Percentiles rank a stretch among this genome's conserved stretches.
These are phyloP conservation scores for Hetaerina americana DNA, from an alignment of 1,140 invertebrate species.

Conservation along the genomic window DNA sequence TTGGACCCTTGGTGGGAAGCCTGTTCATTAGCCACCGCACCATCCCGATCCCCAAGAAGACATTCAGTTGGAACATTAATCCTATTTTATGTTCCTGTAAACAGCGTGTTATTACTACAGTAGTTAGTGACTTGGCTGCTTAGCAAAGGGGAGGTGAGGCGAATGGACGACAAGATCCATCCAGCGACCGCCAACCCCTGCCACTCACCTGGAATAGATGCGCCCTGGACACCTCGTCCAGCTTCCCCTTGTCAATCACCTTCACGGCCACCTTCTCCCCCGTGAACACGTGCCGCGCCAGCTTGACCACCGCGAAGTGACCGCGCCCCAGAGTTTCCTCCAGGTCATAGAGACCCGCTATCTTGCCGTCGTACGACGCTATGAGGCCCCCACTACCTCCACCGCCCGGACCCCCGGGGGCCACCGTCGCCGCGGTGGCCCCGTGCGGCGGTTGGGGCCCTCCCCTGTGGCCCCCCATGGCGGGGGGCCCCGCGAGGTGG, in stretches of 20 bases:
- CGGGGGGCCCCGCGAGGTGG: neutral
- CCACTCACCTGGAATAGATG: slow-evolving; percentile 96
- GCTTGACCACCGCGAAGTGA: slow-evolving; percentile 98
- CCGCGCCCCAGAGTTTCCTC: slow-evolving; percentile 88
- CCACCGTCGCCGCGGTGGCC: neutral
- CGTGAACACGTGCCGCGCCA: slow-evolving; percentile 96
- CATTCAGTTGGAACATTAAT: too few relatives aligned
- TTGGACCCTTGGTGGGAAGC: too few relatives aligned
- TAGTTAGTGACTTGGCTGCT: too few relatives aligned
- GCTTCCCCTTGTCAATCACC: slow-evolving; percentile 96
- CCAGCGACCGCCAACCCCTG: slow-evolving; percentile 13
- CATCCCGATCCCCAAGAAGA: too few relatives aligned
- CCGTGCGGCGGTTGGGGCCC: neutral
- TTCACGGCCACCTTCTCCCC: slow-evolving; percentile 94
- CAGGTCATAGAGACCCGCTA: slow-evolving; percentile 91
- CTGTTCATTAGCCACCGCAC: too few relatives aligned
- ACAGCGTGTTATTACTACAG: too few relatives aligned
- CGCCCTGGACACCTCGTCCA: slow-evolving; percentile 90
- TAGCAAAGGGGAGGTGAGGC: too few relatives aligned
- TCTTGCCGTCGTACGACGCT: slow-evolving; percentile 57
- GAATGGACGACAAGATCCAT: slow-evolving; percentile 3
- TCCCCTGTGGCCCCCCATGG: neutral
- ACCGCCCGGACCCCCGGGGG: neutral
- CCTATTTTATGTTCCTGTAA: too few relatives aligned
- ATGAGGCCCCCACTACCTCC: neutral